Conservation (phyloP, 2,797 vertebrate genomes). For the Girardinus metallicus region DNA sequence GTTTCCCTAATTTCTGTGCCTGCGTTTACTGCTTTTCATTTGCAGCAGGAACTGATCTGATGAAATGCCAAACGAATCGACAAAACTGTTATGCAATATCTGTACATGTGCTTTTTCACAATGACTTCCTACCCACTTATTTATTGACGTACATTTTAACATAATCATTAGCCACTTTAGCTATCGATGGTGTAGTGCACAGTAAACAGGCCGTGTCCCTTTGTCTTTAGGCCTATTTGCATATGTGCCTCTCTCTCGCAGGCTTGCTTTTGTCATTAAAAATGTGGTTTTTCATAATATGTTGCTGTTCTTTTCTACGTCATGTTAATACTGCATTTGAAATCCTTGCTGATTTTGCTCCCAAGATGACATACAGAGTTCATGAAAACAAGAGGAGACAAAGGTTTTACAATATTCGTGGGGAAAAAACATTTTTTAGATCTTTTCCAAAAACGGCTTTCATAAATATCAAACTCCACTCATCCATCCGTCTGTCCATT, state of each 20-base stretch:
- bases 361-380: neutral
- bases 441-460: neutral
- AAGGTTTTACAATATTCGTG: neutral
- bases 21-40: neutral
- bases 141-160: slow-evolving; percentile 5
- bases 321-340: neutral
- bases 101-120: neutral
- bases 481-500: too few relatives aligned
- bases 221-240: neutral
- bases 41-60: neutral
- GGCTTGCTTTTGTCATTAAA: neutral
- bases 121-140: neutral
- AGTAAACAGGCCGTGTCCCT: neutral
- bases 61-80: neutral
- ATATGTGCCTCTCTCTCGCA: slow-evolving; percentile 7
- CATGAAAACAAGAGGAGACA: neutral
- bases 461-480: neutral
- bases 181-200: neutral
- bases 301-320: neutral
- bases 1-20: neutral
- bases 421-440: neutral
- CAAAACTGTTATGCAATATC: neutral
- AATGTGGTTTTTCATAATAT: neutral
- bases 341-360: neutral
- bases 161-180: neutral